These are phyloP conservation scores for Epistrophe eligans DNA, from an alignment of 2,888 invertebrate species.

Conservation along the genomic window DNA sequence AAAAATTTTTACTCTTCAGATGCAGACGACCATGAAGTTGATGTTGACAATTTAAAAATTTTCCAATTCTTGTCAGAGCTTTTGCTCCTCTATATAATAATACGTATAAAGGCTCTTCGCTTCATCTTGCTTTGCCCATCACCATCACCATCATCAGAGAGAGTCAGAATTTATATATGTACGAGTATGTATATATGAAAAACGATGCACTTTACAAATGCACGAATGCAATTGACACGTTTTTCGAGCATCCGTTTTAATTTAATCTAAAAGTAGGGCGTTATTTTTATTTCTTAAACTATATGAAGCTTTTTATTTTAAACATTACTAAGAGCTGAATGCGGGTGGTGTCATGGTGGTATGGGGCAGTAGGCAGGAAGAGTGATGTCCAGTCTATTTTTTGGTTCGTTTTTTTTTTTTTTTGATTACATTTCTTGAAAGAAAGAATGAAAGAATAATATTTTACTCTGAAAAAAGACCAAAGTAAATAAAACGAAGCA, in stretches of 20 bases:
- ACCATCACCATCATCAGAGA: background rate
- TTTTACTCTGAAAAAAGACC: background rate
- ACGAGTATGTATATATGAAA: conserved; percentile 5
- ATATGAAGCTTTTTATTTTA: conserved; percentile 19
- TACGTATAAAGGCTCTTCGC: background rate
- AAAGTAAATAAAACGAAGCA: background rate
- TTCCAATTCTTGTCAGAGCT: conserved; percentile 34
- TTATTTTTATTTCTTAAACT: conserved; percentile 15
- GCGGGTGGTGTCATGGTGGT: no score
- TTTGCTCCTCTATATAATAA: background rate
- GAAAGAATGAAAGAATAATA: background rate
- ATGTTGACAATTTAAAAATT: conserved; percentile 46
- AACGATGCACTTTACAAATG: conserved; percentile 45
- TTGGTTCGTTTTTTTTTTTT: background rate
- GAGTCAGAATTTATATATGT: background rate
- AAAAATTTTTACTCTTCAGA: conserved; percentile 67
- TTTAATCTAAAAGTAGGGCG: conserved; percentile 47
- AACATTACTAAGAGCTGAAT: background rate
- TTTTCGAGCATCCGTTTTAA: conserved; percentile 55
- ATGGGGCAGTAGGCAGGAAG: no score
- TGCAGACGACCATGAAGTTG: conserved; percentile 57
- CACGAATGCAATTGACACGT: conserved; percentile 66
- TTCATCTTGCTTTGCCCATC: conserved; percentile 2
- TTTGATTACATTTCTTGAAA: background rate
- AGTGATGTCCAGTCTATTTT: background rate